A percentile compares a stretch with the other conserved stretches of the same genome.
Evolutionary conservation across 2,113 vertebrate genomes (phyloP).

Genomic region (Todiramphus saurophagus): DNA sequence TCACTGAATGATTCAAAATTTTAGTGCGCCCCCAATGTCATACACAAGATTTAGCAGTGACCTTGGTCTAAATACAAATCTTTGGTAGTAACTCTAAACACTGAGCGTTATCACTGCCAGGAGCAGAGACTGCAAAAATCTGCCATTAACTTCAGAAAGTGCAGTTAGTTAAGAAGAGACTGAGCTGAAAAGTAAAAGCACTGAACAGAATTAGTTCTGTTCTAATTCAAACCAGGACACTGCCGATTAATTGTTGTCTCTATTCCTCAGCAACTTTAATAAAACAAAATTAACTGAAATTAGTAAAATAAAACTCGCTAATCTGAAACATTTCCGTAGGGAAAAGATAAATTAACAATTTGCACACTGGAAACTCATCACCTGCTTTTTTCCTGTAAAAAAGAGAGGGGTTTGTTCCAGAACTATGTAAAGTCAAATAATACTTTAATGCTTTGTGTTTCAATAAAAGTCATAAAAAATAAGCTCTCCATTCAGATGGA

Average conservation of each 20-base stretch:
- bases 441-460: neutral
- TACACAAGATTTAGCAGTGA: too few relatives aligned
- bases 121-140: too few relatives aligned
- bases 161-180: too few relatives aligned
- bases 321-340: neutral
- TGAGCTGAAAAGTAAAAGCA: too few relatives aligned
- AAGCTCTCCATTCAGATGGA: conserved; percentile 22
- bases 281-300: neutral
- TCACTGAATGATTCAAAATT: neutral
- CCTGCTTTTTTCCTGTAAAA: neutral
- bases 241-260: neutral
- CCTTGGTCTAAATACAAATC: too few relatives aligned
- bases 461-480: conserved; percentile 37
- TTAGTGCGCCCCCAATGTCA: neutral
- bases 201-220: too few relatives aligned
- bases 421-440: neutral
- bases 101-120: too few relatives aligned
- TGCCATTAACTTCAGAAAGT: too few relatives aligned
- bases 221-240: too few relatives aligned
- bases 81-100: too few relatives aligned
- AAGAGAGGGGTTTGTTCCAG: neutral
- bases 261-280: neutral
- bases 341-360: neutral
- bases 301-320: neutral
- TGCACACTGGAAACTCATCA: neutral